Percentiles rank a stretch among this genome's conserved stretches.
phyloP scores from a whole-genome alignment of 2,888 invertebrate genomes.

The Tridacna crocea region DNA sequence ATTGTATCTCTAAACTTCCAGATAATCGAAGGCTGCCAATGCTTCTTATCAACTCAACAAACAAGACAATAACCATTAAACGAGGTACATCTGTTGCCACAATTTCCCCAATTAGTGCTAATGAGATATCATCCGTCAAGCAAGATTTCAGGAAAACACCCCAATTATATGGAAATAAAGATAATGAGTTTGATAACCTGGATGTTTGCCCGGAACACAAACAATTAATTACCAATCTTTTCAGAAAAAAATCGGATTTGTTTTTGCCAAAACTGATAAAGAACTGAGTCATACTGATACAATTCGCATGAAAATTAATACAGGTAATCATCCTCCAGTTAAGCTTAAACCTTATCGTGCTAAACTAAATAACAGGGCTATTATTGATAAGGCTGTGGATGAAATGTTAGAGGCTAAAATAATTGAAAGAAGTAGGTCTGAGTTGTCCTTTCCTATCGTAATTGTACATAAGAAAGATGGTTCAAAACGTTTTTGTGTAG shows the following conservation, averaged over 20 bases:
- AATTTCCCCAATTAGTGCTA: not conserved
- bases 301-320: constrained; percentile 20
- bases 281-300: not conserved
- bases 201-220: too few relatives aligned
- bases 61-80: not conserved
- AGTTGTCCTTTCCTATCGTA: constrained; percentile 9
- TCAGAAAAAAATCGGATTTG: not conserved
- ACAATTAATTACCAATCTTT: not conserved
- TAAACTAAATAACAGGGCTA: too few relatives aligned
- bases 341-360: constrained; percentile 20
- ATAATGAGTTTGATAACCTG: too few relatives aligned
- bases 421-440: not conserved
- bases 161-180: too few relatives aligned
- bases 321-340: constrained; percentile 23
- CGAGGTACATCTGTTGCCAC: not conserved
- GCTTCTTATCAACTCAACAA: not conserved
- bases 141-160: too few relatives aligned
- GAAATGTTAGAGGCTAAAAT: constrained; percentile 37
- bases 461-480: constrained; percentile 12
- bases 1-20: not conserved
- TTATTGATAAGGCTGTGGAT: constrained; percentile 13
- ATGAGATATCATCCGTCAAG: not conserved
- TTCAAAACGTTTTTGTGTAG: not conserved
- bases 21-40: not conserved
- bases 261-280: not conserved